Conservation (phyloP, 2,888 invertebrate species). For the Limenitis camilla region DNA sequence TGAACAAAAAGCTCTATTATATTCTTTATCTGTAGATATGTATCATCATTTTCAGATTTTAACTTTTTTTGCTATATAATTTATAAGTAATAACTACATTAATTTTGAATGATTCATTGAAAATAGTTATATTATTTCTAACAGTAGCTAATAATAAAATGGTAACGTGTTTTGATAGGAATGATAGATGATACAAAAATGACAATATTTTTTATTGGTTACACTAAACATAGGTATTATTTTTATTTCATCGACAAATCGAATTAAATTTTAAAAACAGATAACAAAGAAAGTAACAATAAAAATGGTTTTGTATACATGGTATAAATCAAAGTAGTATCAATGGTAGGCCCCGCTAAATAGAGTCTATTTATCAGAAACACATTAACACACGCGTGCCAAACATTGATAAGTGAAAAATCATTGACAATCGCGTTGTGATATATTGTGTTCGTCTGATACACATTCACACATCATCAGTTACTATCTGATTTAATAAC, state of each 20-base stretch:
- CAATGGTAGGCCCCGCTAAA: conserved; percentile 56
- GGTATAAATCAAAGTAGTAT: conserved; percentile 63
- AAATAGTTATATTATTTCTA: too few relatives aligned
- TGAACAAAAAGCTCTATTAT: too few relatives aligned
- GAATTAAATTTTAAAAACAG: conserved; percentile 29
- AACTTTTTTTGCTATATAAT: too few relatives aligned
- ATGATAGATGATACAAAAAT: too few relatives aligned
- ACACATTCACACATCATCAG: conserved; percentile 24
- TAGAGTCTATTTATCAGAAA: conserved; percentile 57
- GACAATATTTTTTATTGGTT: too few relatives aligned
- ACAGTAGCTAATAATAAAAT: too few relatives aligned
- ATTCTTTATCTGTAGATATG: too few relatives aligned
- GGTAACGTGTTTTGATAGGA: too few relatives aligned
- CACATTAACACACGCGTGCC: conserved; percentile 59
- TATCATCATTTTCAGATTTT: too few relatives aligned
- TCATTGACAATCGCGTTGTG: conserved; percentile 58
- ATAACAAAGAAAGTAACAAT: conserved; percentile 38
- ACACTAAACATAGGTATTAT: too few relatives aligned
- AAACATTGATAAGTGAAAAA: conserved; percentile 52
- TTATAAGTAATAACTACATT: too few relatives aligned
- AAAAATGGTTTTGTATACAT: conserved; percentile 52
- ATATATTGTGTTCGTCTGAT: conserved; percentile 47
- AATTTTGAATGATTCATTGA: too few relatives aligned
- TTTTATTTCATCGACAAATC: conserved; percentile 10
- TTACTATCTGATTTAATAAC: conserved; percentile 32